phyloP scores from a whole-genome alignment of 2,113 vertebrate genomes.

The Bubo blakistoni region DNA sequence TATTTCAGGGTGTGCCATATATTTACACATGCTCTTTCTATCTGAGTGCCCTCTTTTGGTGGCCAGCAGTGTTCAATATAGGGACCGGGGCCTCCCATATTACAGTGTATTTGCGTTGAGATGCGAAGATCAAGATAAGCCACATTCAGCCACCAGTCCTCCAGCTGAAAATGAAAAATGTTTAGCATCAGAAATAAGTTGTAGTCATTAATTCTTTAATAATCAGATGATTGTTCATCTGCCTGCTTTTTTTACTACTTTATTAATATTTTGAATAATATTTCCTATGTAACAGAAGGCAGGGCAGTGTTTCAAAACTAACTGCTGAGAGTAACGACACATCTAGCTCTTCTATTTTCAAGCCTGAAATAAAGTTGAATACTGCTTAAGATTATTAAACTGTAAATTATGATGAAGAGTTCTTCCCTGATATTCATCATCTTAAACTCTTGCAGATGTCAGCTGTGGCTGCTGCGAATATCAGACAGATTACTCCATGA shows the following conservation, averaged over 20 bases:
- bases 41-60: slow-evolving; percentile 79
- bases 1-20: slow-evolving; percentile 85
- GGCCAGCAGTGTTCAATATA: slow-evolving; percentile 92
- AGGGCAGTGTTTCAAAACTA: background rate
- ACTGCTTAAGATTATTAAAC: background rate
- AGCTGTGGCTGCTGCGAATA: background rate
- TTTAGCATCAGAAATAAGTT: background rate
- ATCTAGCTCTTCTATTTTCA: background rate
- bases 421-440: background rate
- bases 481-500: background rate
- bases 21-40: slow-evolving; percentile 83
- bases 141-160: slow-evolving; percentile 93
- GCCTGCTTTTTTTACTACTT: background rate
- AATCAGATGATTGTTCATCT: background rate
- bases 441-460: background rate
- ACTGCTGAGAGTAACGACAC: background rate
- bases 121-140: slow-evolving; percentile 89
- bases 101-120: slow-evolving; percentile 89
- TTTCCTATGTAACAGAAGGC: background rate
- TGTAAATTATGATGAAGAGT: background rate
- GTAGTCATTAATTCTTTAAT: background rate
- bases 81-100: slow-evolving; percentile 83
- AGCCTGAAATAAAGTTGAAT: background rate
- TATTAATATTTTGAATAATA: background rate
- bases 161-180: slow-evolving; percentile 79